Evolutionary conservation across 2,113 vertebrate genomes (phyloP), one percentile per base, ranked within the genome.

Genomic region (Conger conger): DNA sequence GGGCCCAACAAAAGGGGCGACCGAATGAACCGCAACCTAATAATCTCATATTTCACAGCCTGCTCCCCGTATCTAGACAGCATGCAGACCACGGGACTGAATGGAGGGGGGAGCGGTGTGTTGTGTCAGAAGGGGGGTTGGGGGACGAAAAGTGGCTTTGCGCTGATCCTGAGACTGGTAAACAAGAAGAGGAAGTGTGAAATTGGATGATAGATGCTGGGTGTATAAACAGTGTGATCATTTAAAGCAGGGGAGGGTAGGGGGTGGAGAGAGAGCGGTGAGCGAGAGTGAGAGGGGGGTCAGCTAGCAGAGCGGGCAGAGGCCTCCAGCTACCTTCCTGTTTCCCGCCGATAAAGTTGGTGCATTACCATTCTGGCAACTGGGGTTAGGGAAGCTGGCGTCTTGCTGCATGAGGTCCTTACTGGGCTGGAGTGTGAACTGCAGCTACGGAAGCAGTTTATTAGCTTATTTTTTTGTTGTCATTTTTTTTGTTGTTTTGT

Each of bases 341-440:
- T 85, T 93, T 77, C 60, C 88, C 82, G 18, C 68, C 89, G 92
- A 92, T 92, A 93, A 92, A 93, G 86, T 27, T 57, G 83, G 73
- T 1, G 83, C 81, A 86, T 84, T 57, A 79, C 68, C 85, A 73
- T 80, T 81, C 35, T n/a, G 54, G 79, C 38, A 37, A 85, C 18
- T 79, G 45, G 84, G 88, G 85, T 76, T 3, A 54, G 83, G 37
- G 54, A 86, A 60, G 37, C 45, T 57, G 83, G 35, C 33, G 40
- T 78, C 68, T 38, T 13, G 23, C 0, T 1, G 18, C 68, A n/a
- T 83, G 50, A 76, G 76, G 78, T 84, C 82, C 80, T 80, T 11
- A 17, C 17, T 20, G 40, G 81, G 80, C 87, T 45, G 37, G 17
- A 33, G 81, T 57, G 81, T 30, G 6, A 73, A 20, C 57, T 27